Percentiles rank a stretch among this genome's conserved stretches.
Evolutionary conservation across 2,888 invertebrate genomes (phyloP).

Genomic region (Leucophenga montana): DNA sequence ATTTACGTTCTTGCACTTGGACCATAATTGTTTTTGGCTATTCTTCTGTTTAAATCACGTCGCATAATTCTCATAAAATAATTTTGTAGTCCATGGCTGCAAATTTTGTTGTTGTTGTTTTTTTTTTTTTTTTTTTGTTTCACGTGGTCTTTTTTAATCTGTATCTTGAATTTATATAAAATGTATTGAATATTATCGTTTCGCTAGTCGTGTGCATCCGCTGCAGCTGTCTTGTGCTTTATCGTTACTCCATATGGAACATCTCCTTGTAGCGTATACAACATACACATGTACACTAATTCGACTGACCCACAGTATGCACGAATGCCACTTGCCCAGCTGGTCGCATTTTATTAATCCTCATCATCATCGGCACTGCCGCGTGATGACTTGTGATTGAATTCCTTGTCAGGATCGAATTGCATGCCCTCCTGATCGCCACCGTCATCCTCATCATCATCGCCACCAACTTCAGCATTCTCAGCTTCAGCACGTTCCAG

Average conservation of each 20-base stretch:
- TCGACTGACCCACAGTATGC: conserved; percentile 1
- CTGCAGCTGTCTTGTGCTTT: conserved; percentile 35
- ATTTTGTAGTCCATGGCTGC: too few species aligned
- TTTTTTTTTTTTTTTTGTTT: too few species aligned
- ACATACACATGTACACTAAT: not conserved
- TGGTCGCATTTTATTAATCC: conserved; percentile 49
- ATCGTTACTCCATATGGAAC: not conserved
- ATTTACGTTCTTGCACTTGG: too few species aligned
- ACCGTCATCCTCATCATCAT: conserved; percentile 87
- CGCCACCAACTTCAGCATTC: conserved; percentile 94
- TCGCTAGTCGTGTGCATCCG: not conserved
- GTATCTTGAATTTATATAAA: too few species aligned
- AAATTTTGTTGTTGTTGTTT: too few species aligned
- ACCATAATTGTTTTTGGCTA: too few species aligned
- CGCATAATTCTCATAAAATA: too few species aligned
- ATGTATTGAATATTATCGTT: too few species aligned
- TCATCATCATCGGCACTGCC: conserved; percentile 51
- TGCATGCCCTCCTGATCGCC: conserved; percentile 75
- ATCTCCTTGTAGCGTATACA: conserved; percentile 4
- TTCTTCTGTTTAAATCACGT: too few species aligned
- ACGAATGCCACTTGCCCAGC: conserved; percentile 16
- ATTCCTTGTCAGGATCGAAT: conserved; percentile 71
- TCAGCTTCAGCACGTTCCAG: conserved; percentile 95
- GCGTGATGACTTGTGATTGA: conserved; percentile 66
- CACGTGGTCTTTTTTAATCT: too few species aligned